Percentiles rank a stretch among this genome's conserved stretches.
Conservation (phyloP, 1,140 invertebrate genomes). For the Macrobrachium nipponense region DNA sequence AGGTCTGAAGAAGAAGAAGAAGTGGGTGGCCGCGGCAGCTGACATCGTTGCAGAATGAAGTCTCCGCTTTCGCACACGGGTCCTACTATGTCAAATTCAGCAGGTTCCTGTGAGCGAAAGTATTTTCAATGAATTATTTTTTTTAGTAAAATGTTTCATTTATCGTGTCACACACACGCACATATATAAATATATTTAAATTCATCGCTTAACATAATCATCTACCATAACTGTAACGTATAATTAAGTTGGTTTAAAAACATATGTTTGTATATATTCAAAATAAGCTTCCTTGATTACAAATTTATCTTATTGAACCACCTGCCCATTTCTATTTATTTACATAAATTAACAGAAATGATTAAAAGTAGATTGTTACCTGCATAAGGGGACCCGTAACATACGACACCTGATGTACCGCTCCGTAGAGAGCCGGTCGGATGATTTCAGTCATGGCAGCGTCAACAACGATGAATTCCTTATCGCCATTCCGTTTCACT, state of each 20-base stretch:
- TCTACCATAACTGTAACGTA: too few species aligned
- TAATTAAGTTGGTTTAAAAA: too few species aligned
- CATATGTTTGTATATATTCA: too few species aligned
- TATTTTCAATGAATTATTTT: too few species aligned
- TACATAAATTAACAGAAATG: not conserved
- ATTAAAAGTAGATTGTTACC: not conserved
- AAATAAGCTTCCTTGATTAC: too few species aligned
- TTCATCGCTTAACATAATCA: too few species aligned
- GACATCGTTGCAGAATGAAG: conserved; percentile 18
- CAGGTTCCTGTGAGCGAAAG: not conserved
- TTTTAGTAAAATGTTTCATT: too few species aligned
- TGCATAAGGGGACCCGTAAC: not conserved
- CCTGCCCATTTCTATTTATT: too few species aligned
- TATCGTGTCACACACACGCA: too few species aligned
- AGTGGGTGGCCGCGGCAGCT: not conserved
- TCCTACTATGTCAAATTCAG: conserved; percentile 19
- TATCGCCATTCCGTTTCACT: conserved; percentile 16
- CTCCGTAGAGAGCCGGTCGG: conserved; percentile 39
- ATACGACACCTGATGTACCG: not conserved
- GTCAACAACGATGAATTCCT: conserved; percentile 32
- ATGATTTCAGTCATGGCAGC: conserved; percentile 47
- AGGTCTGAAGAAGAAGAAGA: too few species aligned
- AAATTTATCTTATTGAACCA: too few species aligned
- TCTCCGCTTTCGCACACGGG: conserved; percentile 46
- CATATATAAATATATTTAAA: too few species aligned